Evolutionary conservation across 2,888 invertebrate species (phyloP), one percentile per base, ranked within the genome.

Genomic region (Nematopogon swammerdamellus): DNA sequence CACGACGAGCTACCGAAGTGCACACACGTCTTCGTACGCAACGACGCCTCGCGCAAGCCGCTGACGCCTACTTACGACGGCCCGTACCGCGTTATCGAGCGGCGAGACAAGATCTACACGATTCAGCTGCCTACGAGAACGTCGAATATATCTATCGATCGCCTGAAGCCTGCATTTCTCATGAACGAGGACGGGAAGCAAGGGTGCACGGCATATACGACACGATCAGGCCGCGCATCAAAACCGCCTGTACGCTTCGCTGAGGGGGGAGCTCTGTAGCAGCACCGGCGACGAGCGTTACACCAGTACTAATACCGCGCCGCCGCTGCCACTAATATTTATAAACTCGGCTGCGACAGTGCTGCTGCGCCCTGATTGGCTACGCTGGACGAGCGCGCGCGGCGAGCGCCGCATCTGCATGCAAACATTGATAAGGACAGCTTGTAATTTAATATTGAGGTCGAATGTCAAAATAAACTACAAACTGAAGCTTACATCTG

Each of bases 161-260:
- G 58, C 18, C 43, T 58, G n/a, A 59, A 58, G 51, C 58, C 56
- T n/a, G 56, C 59, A 1, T 59, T 51, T 19, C 10, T 45, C 8
- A 11, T 49, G 4, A 45, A 29, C n/a, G 4, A 14, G 4, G 45
- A 49, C 19, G 29, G 20, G 4, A 29, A 16, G 3, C 4, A 14
- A 10, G 3, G 4, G 4, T 19, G 8, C 10, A 44, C 25, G 25
- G 25, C 25, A 25, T 8, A 6, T 6, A 6, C 3, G n/a, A 18
- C 45, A 45, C 45, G 45, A 3, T 18, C 18, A 16, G 45, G 45
- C 14, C 10, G 45, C 10, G 6, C 14, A 19, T 17, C 18, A 18
- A 45, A 18, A 45, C 5, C 5, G 14, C 45, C 45, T 11, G 45
- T 18, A 14, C 19, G 45, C 14, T 45, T 45, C 19, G 19, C 45